Percentiles rank a stretch among this genome's conserved stretches.
Conservation (phyloP, 2,797 vertebrate species). For the Pipistrellus pygmaeus region DNA sequence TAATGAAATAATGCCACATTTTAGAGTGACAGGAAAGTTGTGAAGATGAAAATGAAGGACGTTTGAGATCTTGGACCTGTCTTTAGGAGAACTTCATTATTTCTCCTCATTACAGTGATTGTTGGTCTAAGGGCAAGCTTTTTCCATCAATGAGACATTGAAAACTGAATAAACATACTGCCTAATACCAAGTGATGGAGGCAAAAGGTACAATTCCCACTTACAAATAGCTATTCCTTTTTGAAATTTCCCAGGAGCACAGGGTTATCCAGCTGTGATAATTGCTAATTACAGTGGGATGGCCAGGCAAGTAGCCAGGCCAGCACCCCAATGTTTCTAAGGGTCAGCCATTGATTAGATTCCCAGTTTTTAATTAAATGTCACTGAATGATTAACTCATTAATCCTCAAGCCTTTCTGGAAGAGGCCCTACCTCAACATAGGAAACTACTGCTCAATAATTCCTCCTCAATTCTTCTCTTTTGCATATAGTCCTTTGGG, state of each 20-base stretch:
- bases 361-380: constrained; percentile 83
- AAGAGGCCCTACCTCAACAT: constrained; percentile 36
- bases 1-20: constrained; percentile 49
- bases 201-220: constrained; percentile 83
- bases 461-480: background rate
- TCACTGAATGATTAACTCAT: constrained; percentile 84
- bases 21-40: background rate
- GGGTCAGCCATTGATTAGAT: constrained; percentile 76
- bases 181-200: constrained; percentile 78
- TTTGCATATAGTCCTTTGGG: background rate
- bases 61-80: constrained; percentile 64
- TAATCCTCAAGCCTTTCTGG: constrained; percentile 61
- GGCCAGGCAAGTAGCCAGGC: constrained; percentile 74
- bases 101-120: constrained; percentile 81
- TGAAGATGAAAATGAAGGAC: constrained; percentile 25
- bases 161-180: constrained; percentile 80
- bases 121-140: constrained; percentile 77
- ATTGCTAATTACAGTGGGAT: constrained; percentile 84
- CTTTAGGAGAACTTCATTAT: constrained; percentile 76
- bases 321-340: constrained; percentile 67
- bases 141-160: constrained; percentile 62
- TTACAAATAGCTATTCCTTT: constrained; percentile 78
- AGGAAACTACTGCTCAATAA: background rate
- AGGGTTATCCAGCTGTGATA: constrained; percentile 83
- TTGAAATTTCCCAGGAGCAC: constrained; percentile 77